These are phyloP conservation scores for Sinhomidia bicolor DNA, from an alignment of 2,888 invertebrate genomes.

Conservation along the genomic window DNA sequence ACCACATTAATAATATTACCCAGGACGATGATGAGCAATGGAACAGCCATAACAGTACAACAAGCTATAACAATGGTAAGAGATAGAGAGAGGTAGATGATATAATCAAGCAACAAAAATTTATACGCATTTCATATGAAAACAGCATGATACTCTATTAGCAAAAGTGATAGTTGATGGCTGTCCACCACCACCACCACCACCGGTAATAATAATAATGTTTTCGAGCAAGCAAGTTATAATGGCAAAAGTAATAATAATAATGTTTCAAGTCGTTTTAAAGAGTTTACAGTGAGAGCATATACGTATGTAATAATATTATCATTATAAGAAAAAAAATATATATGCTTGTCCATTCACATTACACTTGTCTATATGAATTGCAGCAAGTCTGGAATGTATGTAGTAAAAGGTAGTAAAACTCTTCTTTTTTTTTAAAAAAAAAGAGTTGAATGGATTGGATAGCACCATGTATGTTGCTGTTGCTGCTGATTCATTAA, in stretches of 20 bases:
- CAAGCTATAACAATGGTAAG: slow-evolving; percentile 6
- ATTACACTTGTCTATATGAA: not conserved
- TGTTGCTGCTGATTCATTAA: slow-evolving; percentile 48
- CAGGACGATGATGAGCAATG: slow-evolving; percentile 25
- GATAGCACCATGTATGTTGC: slow-evolving; percentile 24
- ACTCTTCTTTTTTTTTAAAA: too few relatives aligned
- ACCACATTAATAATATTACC: slow-evolving; percentile 67
- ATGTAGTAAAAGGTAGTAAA: slow-evolving; percentile 58
- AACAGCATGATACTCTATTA: slow-evolving; percentile 45
- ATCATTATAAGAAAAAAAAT: not conserved
- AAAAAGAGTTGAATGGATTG: slow-evolving; percentile 58
- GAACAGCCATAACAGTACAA: not conserved
- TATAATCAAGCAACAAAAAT: slow-evolving; percentile 33
- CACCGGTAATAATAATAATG: slow-evolving; percentile 50
- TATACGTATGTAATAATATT: too few relatives aligned
- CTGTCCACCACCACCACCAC: slow-evolving; percentile 44
- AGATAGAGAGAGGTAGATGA: slow-evolving; percentile 2
- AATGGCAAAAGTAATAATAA: slow-evolving; percentile 63
- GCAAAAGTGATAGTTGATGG: slow-evolving; percentile 39
- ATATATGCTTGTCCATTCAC: not conserved
- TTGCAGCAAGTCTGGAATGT: slow-evolving; percentile 22
- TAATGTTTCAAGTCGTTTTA: slow-evolving; percentile 67
- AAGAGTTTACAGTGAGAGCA: slow-evolving; percentile 52
- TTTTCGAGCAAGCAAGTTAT: slow-evolving; percentile 38
- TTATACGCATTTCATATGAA: slow-evolving; percentile 9